A percentile compares a stretch with the other conserved stretches of the same genome.
Conservation (phyloP, 1,140 invertebrate species). For the Andrena cerasifolii region DNA sequence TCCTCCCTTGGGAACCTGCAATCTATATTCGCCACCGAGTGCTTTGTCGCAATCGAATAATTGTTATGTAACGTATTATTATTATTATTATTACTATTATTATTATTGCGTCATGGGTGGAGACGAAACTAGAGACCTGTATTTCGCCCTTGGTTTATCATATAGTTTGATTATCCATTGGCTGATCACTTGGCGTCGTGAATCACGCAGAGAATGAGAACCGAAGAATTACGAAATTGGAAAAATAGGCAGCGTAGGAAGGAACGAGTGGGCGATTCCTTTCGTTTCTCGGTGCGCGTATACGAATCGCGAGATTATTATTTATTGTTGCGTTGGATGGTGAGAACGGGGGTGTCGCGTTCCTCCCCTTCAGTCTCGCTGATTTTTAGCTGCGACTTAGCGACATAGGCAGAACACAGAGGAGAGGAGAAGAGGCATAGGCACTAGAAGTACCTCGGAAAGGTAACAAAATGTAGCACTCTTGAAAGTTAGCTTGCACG, state of each 20-base stretch:
- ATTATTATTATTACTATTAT: constrained; percentile 25
- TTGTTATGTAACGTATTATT: constrained; percentile 46
- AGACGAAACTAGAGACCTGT: neutral
- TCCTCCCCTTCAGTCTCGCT: constrained; percentile 48
- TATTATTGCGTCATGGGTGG: neutral
- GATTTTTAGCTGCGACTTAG: constrained; percentile 70
- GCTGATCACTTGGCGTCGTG: neutral
- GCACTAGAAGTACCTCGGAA: constrained; percentile 72
- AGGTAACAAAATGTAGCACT: constrained; percentile 70
- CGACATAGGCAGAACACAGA: constrained; percentile 69
- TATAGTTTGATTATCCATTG: neutral
- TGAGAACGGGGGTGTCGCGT: constrained; percentile 27
- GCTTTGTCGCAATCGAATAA: constrained; percentile 39
- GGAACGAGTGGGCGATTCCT: neutral
- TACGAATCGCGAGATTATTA: constrained; percentile 57
- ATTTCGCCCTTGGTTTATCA: constrained; percentile 17
- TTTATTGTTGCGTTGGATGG: constrained; percentile 64
- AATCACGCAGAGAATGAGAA: neutral
- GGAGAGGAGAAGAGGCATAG: constrained; percentile 57
- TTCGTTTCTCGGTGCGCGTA: constrained; percentile 43
- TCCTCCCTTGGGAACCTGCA: constrained; percentile 13
- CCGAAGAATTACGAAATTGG: too few species aligned
- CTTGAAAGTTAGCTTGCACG: constrained; percentile 77
- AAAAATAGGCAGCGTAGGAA: neutral
- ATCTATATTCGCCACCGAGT: constrained; percentile 35